These are phyloP conservation scores for Drosophila emarginata DNA, from an alignment of 2,888 invertebrate species.

Conservation along the genomic window DNA sequence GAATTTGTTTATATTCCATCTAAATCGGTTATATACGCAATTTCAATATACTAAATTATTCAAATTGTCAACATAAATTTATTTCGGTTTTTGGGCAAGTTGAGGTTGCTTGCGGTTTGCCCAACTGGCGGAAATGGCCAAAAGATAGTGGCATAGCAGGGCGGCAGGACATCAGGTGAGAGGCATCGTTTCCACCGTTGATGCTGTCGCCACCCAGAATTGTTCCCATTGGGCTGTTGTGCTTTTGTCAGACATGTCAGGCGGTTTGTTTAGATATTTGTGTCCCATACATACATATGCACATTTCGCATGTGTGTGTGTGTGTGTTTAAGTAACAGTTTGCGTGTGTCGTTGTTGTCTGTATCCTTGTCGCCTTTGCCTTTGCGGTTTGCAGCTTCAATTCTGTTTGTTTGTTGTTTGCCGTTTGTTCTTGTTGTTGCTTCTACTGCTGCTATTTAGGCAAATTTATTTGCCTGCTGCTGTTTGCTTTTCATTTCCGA, in stretches of 20 bases:
- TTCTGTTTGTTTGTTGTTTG: constrained; percentile 25
- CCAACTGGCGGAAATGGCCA: constrained; percentile 59
- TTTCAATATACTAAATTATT: constrained; percentile 67
- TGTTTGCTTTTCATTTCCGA: constrained; percentile 75
- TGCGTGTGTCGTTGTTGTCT: constrained; percentile 37
- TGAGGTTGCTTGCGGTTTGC: constrained; percentile 56
- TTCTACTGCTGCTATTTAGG: constrained; percentile 45
- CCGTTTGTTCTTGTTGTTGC: constrained; percentile 48
- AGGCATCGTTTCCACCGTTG: not conserved
- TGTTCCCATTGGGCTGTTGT: constrained; percentile 23
- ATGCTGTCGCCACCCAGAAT: constrained; percentile 31
- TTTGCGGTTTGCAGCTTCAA: constrained; percentile 39
- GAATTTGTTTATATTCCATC: constrained; percentile 16
- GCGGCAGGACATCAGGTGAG: not conserved
- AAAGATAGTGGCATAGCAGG: constrained; percentile 20
- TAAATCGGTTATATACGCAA: constrained; percentile 61
- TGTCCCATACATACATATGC: not conserved
- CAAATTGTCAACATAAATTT: constrained; percentile 74
- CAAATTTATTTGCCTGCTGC: constrained; percentile 44
- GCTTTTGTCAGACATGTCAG: constrained; percentile 56
- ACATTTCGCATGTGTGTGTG: constrained; percentile 12
- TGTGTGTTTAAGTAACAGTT: constrained; percentile 40
- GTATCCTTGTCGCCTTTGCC: constrained; percentile 33
- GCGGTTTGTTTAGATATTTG: constrained; percentile 12
- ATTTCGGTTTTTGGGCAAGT: constrained; percentile 55